Conservation (phyloP, 2,888 invertebrate species). For the Leucophenga montana region DNA sequence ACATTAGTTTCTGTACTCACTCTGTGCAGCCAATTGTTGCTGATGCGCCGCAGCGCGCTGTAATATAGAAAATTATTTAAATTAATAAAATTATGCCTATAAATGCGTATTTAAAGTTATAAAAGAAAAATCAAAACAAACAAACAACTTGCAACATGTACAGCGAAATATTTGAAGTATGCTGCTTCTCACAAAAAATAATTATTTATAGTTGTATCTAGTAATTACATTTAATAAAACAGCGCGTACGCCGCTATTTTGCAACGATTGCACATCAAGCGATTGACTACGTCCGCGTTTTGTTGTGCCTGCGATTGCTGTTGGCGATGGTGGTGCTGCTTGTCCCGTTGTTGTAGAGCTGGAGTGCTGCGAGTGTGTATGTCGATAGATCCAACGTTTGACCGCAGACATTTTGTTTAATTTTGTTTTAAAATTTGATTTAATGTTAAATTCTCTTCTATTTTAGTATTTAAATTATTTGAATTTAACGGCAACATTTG, state of each 20-base stretch:
- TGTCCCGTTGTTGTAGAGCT: conserved; percentile 52
- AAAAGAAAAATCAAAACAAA: background rate
- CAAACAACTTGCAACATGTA: conserved; percentile 2
- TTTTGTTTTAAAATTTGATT: conserved; percentile 24
- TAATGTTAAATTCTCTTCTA: conserved; percentile 12
- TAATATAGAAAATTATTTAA: conserved; percentile 67
- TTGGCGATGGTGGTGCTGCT: conserved; percentile 57
- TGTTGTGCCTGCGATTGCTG: conserved; percentile 46
- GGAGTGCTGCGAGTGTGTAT: conserved; percentile 55
- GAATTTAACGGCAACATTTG: background rate
- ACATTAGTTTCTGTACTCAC: conserved; percentile 61
- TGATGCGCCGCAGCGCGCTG: conserved; percentile 82
- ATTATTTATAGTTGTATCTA: background rate
- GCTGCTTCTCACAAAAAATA: background rate
- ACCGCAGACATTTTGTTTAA: conserved; percentile 68
- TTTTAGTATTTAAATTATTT: background rate
- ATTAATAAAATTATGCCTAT: background rate
- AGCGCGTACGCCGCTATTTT: conserved; percentile 69
- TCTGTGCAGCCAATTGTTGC: conserved; percentile 76
- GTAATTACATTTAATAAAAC: conserved; percentile 65
- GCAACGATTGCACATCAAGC: conserved; percentile 71
- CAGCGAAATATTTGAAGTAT: background rate
- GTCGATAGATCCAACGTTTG: conserved; percentile 71
- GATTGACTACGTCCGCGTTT: conserved; percentile 72
- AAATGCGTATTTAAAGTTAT: too few relatives aligned